Conservation (phyloP, 2,113 vertebrate species). For the Zapornia atra region DNA sequence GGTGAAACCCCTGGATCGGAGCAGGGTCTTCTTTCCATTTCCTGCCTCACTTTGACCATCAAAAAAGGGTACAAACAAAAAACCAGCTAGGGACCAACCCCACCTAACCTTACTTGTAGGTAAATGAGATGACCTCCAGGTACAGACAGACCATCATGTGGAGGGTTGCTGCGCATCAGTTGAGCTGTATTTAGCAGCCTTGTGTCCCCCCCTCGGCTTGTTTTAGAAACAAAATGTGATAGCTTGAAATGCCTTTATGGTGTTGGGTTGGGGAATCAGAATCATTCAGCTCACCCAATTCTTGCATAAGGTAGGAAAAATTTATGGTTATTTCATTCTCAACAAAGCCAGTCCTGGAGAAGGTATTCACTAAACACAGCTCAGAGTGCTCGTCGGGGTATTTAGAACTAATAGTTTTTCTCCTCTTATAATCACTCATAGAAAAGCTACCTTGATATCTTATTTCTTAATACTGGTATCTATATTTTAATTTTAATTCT, state of each 20-base stretch:
- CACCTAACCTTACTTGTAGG: not conserved
- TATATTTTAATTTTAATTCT: not conserved
- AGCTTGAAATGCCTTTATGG: not conserved
- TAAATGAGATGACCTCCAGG: not conserved
- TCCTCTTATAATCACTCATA: not conserved
- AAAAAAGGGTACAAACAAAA: not conserved
- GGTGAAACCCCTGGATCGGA: not conserved
- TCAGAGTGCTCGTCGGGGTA: not conserved
- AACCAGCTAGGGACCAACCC: not conserved
- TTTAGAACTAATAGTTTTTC: not conserved
- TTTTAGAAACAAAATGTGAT: not conserved
- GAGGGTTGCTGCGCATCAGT: not conserved
- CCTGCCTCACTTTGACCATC: not conserved
- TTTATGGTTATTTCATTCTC: not conserved
- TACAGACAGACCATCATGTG: not conserved
- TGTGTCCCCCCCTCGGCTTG: not conserved
- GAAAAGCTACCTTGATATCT: not conserved
- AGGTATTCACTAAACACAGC: not conserved
- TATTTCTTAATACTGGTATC: not conserved
- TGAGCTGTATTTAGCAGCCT: not conserved
- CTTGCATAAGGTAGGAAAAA: not conserved
- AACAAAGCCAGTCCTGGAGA: not conserved
- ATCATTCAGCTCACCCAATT: not conserved
- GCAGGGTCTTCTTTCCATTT: not conserved
- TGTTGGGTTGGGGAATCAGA: not conserved